Conservation (phyloP, 2,797 vertebrate species). For the Psittacula echo region DNA sequence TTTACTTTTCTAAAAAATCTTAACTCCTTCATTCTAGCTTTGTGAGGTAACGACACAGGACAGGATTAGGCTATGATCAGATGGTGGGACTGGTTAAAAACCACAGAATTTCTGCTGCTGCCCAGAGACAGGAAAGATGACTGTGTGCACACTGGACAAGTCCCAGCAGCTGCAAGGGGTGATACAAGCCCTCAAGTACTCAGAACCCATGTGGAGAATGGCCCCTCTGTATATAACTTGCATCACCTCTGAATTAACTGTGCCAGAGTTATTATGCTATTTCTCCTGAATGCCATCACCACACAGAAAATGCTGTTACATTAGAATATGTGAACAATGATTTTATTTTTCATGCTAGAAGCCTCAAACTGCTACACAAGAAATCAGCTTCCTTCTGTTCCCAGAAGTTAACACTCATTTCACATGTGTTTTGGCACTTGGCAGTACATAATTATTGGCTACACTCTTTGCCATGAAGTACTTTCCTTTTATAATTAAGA, state of each 20-base stretch:
- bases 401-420: conserved; percentile 5
- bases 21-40: not conserved
- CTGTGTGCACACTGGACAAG: not conserved
- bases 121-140: not conserved
- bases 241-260: not conserved
- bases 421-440: conserved; percentile 6
- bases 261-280: not conserved
- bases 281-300: not conserved
- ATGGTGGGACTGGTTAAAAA: not conserved
- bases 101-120: not conserved
- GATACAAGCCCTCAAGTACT: not conserved
- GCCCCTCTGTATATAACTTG: not conserved
- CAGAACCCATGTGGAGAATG: not conserved
- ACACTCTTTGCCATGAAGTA: not conserved
- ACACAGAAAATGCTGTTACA: not conserved
- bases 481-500: conserved; percentile 24
- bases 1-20: not conserved
- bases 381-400: conserved; percentile 13
- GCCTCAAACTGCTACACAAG: not conserved
- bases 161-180: not conserved
- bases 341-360: not conserved
- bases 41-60: not conserved
- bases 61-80: not conserved
- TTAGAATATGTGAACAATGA: not conserved
- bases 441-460: conserved; percentile 35